Evolutionary conservation across 2,797 vertebrate species (phyloP), one percentile per base, ranked within the genome.

Genomic region (Molothrus ater): DNA sequence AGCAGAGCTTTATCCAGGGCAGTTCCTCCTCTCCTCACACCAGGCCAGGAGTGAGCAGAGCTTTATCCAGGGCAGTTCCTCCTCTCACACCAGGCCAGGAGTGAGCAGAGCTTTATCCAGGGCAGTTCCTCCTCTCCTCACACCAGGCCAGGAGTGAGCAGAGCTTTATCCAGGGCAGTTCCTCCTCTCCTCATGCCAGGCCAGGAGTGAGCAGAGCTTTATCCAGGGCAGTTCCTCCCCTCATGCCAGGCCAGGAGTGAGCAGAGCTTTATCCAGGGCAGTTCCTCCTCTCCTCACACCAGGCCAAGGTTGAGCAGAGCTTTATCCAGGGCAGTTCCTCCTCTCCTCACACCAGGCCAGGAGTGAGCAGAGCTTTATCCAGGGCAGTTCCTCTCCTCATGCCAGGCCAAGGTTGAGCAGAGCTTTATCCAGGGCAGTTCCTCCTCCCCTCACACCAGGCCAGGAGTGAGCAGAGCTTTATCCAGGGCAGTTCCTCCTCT

Each of bases 271-370:
- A 71, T 80, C 88, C 90, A 83, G 93, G 86, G 80, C 92, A 83
- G 6, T 78, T 68, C 64, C 4, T 59, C 34, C 25, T n/a, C n/a
- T n/a, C 53, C 73, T 74, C 34, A 64, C 89, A 74, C 10, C 63
- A 47, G 87, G 11, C 53, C 61, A 13, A 53, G 60, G 20, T 72
- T 20, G 17, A 0, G 1, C 54, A 0, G 31, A 1, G 2, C 18
- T 94, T 48, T 92, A 71, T 80, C 86, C 88, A 83, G 93, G 86
- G 80, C 92, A 83, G 14, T 78, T 68, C 64, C 4, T 59, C 38
- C 28, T n/a, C n/a, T n/a, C 53, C 76, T 79, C 32, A 64, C 89
- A 74, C 10, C 63, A 47, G 87, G 11, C 48, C 61, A 13, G 53
- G 60, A 20, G 72, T 20, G 17, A 0, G 1, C 54, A 0, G 31